Base-by-base conservation (phyloP, 2,797 vertebrate species). In the Gallinago solitaria region DNA sequence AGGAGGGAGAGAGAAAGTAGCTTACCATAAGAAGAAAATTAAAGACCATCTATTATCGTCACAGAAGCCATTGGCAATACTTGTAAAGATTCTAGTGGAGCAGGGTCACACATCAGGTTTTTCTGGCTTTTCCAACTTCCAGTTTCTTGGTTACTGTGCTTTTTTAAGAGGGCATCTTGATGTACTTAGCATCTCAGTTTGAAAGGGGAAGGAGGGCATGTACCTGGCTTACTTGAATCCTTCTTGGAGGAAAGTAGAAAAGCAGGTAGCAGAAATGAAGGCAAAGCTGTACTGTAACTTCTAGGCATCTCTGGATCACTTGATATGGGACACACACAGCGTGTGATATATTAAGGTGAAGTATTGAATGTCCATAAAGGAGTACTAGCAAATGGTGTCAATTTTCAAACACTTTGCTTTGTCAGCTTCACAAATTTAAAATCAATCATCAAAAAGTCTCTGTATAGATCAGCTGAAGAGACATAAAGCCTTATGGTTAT, bases 351-450 rank as follows among this genome's bases (percentile, higher is more conserved):
- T 91, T 95, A 85, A 97, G 75, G 96, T 94, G 94, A 96, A 95
- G 37, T 93, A 96, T 94, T 84, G 94, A 81, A 93, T 97, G 95
- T 95, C 96, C 67, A 82, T 96, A 95, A 96, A 95, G 92, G 84
- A 76, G 25, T 61, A 92, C 76, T 92, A 94, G 94, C 86, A 97
- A 97, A 95, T 89, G 87, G 70, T 96, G 75, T 97, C 93, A 80
- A 80, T 96, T 97, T 97, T 92, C 93, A 94, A 96, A 96, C 69
- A 83, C 83, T 96, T 97, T 95, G 95, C 95, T 96, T 96, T 94
- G 94, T 97, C 93, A 96, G 91, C 90, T 93, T 95, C 92, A 93
- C 74, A 95, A 89, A 96, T 97, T 92, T 95, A 95, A 97, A 97
- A 97, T 97, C 96, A 97, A 93, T 97, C 90, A 91, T 95, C 96